Conservation (phyloP, 2,797 vertebrate genomes). For the Spheniscus humboldti region DNA sequence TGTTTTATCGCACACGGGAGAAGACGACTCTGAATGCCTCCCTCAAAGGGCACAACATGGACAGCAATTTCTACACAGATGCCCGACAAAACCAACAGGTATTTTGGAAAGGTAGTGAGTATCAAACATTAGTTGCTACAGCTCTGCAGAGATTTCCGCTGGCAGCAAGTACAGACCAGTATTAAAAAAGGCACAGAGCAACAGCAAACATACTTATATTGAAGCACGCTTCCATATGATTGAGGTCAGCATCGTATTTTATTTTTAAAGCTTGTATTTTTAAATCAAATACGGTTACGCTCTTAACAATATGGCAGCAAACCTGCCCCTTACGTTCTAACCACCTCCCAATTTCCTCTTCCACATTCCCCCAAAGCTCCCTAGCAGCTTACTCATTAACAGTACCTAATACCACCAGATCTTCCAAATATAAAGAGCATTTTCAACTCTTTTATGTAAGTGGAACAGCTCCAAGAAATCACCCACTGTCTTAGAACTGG, state of each 20-base stretch:
- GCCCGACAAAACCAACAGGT: neutral
- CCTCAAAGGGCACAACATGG: neutral
- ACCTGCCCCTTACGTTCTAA: neutral
- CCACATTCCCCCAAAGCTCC: neutral
- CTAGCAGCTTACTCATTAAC: neutral
- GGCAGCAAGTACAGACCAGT: neutral
- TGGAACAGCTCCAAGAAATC: neutral
- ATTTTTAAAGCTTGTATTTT: neutral
- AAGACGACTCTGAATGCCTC: neutral
- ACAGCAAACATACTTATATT: rapidly evolving
- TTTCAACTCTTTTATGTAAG: neutral
- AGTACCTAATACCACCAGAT: neutral
- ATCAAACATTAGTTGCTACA: neutral
- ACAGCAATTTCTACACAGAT: neutral
- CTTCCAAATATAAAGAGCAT: neutral
- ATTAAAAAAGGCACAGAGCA: neutral
- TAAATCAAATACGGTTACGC: neutral
- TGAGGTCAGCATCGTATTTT: neutral
- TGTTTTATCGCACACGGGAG: rapidly evolving
- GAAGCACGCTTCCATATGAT: rapidly evolving
- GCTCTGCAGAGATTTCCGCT: neutral
- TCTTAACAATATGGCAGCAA: neutral
- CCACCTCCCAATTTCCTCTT: neutral
- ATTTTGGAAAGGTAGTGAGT: neutral
- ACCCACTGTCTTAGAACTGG: neutral